phyloP scores from a whole-genome alignment of 2,797 vertebrate genomes.

The Sternotherus odoratus region DNA sequence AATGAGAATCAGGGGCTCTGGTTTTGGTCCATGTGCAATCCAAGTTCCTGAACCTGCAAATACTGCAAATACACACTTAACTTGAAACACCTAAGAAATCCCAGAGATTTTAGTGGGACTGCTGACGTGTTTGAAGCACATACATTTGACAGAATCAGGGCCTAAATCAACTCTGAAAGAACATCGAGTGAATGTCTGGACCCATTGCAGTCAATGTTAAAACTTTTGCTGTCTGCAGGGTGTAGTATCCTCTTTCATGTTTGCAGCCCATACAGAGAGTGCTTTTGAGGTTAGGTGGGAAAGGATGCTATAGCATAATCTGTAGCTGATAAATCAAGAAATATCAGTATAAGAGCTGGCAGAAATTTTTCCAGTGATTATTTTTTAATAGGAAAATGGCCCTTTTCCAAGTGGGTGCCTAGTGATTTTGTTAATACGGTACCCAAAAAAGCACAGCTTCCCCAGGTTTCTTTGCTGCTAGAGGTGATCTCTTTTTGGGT shows the following conservation, averaged over 20 bases:
- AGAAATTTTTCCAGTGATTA: rapidly evolving
- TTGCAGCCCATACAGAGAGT: neutral
- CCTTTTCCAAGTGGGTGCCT: neutral
- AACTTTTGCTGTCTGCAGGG: rapidly evolving
- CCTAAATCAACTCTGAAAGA: rapidly evolving
- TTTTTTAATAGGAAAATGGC: rapidly evolving
- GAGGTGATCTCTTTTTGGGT: neutral
- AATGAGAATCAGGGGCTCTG: rapidly evolving
- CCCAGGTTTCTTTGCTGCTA: neutral
- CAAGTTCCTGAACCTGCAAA: rapidly evolving
- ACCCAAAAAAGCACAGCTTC: neutral
- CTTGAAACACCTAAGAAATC: rapidly evolving
- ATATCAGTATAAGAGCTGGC: neutral
- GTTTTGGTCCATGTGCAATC: rapidly evolving
- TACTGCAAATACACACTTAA: rapidly evolving
- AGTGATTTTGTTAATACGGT: neutral
- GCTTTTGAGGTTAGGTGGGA: neutral
- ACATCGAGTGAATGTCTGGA: rapidly evolving
- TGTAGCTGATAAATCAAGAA: neutral
- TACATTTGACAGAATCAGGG: rapidly evolving
- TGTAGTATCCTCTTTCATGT: rapidly evolving
- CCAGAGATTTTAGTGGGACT: rapidly evolving
- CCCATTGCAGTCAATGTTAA: rapidly evolving
- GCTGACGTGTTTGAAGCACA: rapidly evolving
- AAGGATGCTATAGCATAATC: too few relatives aligned